Conservation (phyloP, 2,113 vertebrate species). For the Cyrtonyx montezumae region DNA sequence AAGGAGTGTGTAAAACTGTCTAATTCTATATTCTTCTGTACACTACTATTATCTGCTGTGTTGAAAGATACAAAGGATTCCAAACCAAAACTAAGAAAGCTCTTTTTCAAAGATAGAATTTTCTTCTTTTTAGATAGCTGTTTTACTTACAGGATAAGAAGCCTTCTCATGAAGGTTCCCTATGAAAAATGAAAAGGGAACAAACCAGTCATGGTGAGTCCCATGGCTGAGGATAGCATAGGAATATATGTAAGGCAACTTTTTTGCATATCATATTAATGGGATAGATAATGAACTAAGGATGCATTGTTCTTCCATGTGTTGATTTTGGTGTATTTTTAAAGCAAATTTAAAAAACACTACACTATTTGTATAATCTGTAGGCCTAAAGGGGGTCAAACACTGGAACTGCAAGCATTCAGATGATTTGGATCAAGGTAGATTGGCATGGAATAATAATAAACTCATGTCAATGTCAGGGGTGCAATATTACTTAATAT, state of each 20-base stretch:
- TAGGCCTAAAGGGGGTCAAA: neutral
- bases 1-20: neutral
- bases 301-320: neutral
- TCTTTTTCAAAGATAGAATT: neutral
- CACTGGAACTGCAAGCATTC: constrained; percentile 11
- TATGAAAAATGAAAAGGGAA: neutral
- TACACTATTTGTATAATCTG: neutral
- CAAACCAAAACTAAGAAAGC: neutral
- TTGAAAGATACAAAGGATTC: neutral
- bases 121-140: neutral
- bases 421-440: constrained; percentile 66
- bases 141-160: neutral
- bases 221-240: neutral
- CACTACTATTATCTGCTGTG: neutral
- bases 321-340: neutral
- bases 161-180: neutral
- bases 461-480: constrained; percentile 67
- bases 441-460: constrained; percentile 69
- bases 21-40: neutral
- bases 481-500: constrained; percentile 70
- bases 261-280: neutral
- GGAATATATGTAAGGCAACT: neutral
- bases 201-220: neutral
- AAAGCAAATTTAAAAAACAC: neutral
- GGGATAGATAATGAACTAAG: neutral